Base-by-base conservation (phyloP, 2,888 invertebrate species). In the Pammene fasciana region DNA sequence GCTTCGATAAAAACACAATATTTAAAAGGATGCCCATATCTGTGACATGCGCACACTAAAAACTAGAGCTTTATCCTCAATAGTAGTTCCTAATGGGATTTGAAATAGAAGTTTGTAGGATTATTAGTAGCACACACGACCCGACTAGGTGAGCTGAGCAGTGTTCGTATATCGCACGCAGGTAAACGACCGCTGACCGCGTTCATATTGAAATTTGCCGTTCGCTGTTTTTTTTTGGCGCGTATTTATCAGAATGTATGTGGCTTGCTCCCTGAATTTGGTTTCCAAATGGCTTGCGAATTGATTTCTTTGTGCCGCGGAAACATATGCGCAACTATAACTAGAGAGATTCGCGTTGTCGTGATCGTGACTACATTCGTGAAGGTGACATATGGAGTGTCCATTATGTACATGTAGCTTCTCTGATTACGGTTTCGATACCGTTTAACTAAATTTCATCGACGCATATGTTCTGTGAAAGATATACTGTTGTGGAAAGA, bases 161-260 rank as follows among this genome's bases (percentile, higher is more conserved):
- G 57, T 26, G 26, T 18, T 18, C 57, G n/a, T 26, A 26, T n/a
- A 16, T 10, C 13, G 13, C 6, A 10, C 59, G 10, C 54, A 70
- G 70, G 70, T 70, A 70, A 65, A 65, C 65, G 65, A 70, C 70
- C 70, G 46, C 46, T 13, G 26, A 26, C 36, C 38, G 36, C 56
- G 36, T 59, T 65, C 26, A 41, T 65, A 70, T 70, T 65, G 65
- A 70, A 70, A 70, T 70, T 65, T 41, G 65, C 59, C 43, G 59
- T 7, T 46, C 26, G 52, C 66, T 14, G 38, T 68, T 70, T 65
- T 65, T 48, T 70, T 60, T 70, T 34, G 54, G 60, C 60, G 5
- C 55, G 54, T 60, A 65, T 70, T 65, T 65, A 65, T 70, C 54
- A 65, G 59, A 59, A 38, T 16, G 67, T 57, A 38, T 16, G 67